These are phyloP conservation scores for Muscicapa striata DNA, from an alignment of 2,797 vertebrate species.

Conservation along the genomic window DNA sequence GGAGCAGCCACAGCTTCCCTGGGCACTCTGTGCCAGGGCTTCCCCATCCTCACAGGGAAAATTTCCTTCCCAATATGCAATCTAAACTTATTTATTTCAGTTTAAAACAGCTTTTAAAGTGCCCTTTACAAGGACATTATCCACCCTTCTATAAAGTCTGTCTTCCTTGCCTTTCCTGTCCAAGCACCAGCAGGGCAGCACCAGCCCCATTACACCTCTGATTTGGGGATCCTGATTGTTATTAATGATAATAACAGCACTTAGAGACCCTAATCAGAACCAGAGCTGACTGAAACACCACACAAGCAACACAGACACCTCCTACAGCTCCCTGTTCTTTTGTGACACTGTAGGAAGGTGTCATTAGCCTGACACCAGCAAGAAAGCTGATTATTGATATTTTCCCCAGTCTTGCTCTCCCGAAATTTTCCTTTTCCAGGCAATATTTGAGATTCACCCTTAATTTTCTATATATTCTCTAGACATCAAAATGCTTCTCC, in stretches of 20 bases:
- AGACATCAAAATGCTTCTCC: neutral
- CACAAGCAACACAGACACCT: neutral
- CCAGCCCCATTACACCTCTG: neutral
- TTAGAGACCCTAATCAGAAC: neutral
- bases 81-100: neutral
- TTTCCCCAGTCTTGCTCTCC: neutral
- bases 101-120: neutral
- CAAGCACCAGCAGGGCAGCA: neutral
- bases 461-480: neutral
- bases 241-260: slow-evolving; percentile 16
- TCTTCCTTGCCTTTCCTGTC: neutral
- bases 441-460: neutral
- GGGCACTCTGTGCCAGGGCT: rapidly evolving
- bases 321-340: neutral
- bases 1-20: neutral
- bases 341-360: neutral
- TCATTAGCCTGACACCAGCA: neutral
- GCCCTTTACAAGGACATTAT: neutral
- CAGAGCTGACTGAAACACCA: neutral
- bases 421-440: neutral
- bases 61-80: neutral
- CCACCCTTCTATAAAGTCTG: neutral
- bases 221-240: neutral
- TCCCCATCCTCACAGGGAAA: rapidly evolving
- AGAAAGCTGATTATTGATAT: neutral